Evolutionary conservation across 2,888 invertebrate genomes (phyloP).

Genomic region (Norana najaformis): DNA sequence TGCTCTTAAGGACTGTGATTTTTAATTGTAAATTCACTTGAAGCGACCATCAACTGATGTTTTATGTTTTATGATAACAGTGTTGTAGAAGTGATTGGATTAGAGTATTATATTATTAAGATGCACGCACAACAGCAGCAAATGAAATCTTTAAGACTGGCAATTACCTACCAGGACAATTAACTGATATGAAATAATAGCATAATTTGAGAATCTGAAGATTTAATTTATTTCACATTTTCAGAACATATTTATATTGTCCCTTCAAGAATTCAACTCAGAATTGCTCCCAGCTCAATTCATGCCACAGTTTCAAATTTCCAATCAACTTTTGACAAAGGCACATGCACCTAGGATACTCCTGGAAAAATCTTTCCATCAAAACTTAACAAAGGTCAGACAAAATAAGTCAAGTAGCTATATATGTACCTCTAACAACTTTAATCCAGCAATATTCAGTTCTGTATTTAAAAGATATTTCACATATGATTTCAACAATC

Average conservation of each 20-base stretch:
- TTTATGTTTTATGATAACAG: no score
- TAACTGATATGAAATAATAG: not conserved
- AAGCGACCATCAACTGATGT: no score
- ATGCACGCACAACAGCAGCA: not conserved
- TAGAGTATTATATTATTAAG: no score
- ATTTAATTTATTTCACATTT: not conserved
- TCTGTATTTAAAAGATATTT: not conserved
- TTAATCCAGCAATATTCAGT: not conserved
- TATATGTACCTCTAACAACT: not conserved
- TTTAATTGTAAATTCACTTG: no score
- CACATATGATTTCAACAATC: not conserved
- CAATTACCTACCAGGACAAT: not conserved
- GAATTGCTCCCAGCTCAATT: not conserved
- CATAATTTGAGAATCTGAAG: constrained; percentile 1
- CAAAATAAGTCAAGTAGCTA: no score
- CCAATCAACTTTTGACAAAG: not conserved
- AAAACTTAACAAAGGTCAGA: not conserved
- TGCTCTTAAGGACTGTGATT: no score
- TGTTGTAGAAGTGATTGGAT: no score
- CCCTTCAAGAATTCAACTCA: not conserved
- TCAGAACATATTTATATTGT: no score
- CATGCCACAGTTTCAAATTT: not conserved
- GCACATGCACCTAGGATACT: not conserved
- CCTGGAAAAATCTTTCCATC: not conserved
- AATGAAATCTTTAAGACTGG: not conserved